phyloP scores from a whole-genome alignment of 2,113 vertebrate species.

The Centropristis striata region DNA sequence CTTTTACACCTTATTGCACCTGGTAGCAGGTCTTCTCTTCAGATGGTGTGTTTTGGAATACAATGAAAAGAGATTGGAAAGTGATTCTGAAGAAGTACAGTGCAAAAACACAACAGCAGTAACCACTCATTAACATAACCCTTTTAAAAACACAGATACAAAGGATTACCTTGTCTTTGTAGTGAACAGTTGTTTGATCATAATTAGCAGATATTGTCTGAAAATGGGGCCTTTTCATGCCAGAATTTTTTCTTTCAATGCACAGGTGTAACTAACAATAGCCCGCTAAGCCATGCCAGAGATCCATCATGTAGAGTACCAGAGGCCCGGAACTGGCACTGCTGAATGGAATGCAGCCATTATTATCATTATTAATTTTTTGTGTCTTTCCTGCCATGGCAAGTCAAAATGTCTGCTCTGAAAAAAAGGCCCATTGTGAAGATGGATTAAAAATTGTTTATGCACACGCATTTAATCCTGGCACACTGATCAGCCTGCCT shows the following conservation, averaged over 20 bases:
- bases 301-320: conserved; percentile 5
- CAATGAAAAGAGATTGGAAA: conserved; percentile 1
- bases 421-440: conserved; percentile 18
- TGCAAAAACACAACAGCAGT: neutral
- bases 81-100: neutral
- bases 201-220: neutral
- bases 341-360: conserved; percentile 11
- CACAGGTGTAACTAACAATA: conserved; percentile 11
- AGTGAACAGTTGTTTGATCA: neutral
- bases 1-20: neutral
- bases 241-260: neutral
- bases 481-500: neutral
- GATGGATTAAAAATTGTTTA: conserved; percentile 30
- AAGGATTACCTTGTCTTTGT: neutral
- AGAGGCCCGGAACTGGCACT: neutral
- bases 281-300: neutral
- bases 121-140: conserved; percentile 1
- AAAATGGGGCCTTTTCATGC: neutral
- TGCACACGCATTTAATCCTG: conserved; percentile 28
- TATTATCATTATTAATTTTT: conserved; percentile 12
- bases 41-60: conserved; percentile 4
- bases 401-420: conserved; percentile 35
- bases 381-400: conserved; percentile 43
- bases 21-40: neutral
- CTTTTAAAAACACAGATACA: neutral